These are phyloP conservation scores for Pollenia griseotomentosa DNA, from an alignment of 2,888 invertebrate species.

Conservation along the genomic window DNA sequence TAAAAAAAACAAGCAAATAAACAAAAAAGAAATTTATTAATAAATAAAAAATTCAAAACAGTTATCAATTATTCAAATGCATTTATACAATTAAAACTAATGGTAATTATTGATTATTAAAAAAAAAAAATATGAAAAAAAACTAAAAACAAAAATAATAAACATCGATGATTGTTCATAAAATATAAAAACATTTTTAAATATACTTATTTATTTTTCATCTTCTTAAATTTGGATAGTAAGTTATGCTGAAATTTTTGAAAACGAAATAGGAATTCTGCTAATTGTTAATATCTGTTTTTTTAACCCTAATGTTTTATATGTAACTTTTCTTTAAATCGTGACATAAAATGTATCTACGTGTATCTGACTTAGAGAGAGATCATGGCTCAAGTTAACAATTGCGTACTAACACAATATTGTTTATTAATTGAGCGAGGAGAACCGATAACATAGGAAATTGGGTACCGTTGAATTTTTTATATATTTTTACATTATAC, in stretches of 20 bases:
- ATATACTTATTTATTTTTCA: slow-evolving; percentile 18
- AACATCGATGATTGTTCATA: slow-evolving; percentile 75
- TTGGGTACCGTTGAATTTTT: too few species aligned
- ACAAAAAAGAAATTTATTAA: slow-evolving; percentile 43
- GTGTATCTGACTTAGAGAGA: too few species aligned
- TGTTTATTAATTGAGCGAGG: too few species aligned
- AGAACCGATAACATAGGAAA: too few species aligned
- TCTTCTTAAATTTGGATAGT: neutral
- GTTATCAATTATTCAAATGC: slow-evolving; percentile 83
- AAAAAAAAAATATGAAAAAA: slow-evolving; percentile 17
- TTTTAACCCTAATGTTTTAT: too few species aligned
- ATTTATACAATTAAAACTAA: slow-evolving; percentile 78
- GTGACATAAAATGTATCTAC: too few species aligned
- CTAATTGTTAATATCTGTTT: too few species aligned
- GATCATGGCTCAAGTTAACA: too few species aligned
- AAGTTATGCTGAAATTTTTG: neutral
- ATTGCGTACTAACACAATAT: too few species aligned
- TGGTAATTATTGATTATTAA: slow-evolving; percentile 51
- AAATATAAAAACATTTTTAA: slow-evolving; percentile 37
- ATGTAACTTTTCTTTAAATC: too few species aligned
- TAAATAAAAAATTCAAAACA: slow-evolving; percentile 55
- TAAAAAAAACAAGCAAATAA: slow-evolving; percentile 49
- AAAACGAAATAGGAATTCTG: too few species aligned
- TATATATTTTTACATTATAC: too few species aligned
- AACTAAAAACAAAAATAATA: slow-evolving; percentile 66